phyloP scores from a whole-genome alignment of 2,113 vertebrate species.

The Symphodus melops region DNA sequence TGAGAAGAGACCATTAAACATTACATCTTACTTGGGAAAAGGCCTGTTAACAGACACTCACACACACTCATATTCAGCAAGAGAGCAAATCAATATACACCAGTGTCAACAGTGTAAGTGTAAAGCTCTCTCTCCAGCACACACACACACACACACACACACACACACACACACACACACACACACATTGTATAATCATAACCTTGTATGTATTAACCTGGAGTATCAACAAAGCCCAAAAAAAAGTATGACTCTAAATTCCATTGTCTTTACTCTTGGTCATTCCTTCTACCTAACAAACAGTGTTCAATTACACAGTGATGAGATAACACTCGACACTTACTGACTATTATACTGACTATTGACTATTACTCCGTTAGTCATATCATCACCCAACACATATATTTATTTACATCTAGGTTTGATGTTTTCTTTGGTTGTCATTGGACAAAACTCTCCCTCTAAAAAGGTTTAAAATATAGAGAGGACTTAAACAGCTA shows the following conservation, averaged over 20 bases:
- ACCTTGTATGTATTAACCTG: not conserved
- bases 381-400: not conserved
- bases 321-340: not conserved
- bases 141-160: constrained; percentile 34
- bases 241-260: constrained; percentile 15
- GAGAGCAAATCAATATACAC: constrained; percentile 66
- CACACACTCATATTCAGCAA: constrained; percentile 46
- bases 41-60: constrained; percentile 39
- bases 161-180: constrained; percentile 11
- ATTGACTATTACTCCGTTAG: no score
- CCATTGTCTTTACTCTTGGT: not conserved
- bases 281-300: not conserved
- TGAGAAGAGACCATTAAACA: constrained; percentile 64
- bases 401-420: not conserved
- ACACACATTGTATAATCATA: not conserved
- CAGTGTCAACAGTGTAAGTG: constrained; percentile 27
- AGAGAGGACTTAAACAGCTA: not conserved
- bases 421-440: not conserved
- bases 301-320: not conserved
- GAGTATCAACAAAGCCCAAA: not conserved
- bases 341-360: no score
- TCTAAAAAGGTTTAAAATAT: not conserved
- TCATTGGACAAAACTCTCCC: not conserved
- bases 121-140: constrained; percentile 12
- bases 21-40: constrained; percentile 69